Evolutionary conservation across 1,140 invertebrate species (phyloP).

Genomic region (Drosophila ironensis): DNA sequence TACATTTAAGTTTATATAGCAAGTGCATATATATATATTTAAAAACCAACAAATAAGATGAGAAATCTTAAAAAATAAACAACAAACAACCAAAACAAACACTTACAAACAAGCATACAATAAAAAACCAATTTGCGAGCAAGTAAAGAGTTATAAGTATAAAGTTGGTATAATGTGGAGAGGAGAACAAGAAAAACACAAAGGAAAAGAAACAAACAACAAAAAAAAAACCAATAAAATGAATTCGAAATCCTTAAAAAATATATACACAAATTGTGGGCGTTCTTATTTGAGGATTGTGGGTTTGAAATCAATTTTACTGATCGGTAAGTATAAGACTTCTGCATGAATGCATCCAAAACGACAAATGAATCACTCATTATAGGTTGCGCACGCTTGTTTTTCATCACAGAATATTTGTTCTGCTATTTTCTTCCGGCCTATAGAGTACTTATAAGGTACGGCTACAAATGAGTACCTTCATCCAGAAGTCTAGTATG

Average conservation of each 20-base stretch:
- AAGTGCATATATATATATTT: conserved; percentile 64
- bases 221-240: conserved; percentile 75
- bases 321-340: background rate
- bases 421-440: too few relatives aligned
- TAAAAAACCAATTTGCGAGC: conserved; percentile 63
- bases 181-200: conserved; percentile 57
- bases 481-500: too few relatives aligned
- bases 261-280: conserved; percentile 52
- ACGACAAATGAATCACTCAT: too few relatives aligned
- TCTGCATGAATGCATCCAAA: too few relatives aligned
- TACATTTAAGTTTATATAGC: conserved; percentile 77
- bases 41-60: conserved; percentile 53
- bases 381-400: too few relatives aligned
- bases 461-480: too few relatives aligned
- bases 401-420: too few relatives aligned
- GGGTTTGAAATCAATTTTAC: background rate
- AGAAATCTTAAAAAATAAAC: conserved; percentile 44
- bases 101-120: conserved; percentile 59
- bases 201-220: conserved; percentile 53
- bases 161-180: conserved; percentile 36
- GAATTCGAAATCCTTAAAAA: conserved; percentile 80
- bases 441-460: too few relatives aligned
- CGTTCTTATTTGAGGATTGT: conserved; percentile 28
- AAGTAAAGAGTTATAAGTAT: conserved; percentile 69
- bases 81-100: conserved; percentile 56